Evolutionary conservation across 2,888 invertebrate species (phyloP).

Genomic region (Ptilodon capucinus): DNA sequence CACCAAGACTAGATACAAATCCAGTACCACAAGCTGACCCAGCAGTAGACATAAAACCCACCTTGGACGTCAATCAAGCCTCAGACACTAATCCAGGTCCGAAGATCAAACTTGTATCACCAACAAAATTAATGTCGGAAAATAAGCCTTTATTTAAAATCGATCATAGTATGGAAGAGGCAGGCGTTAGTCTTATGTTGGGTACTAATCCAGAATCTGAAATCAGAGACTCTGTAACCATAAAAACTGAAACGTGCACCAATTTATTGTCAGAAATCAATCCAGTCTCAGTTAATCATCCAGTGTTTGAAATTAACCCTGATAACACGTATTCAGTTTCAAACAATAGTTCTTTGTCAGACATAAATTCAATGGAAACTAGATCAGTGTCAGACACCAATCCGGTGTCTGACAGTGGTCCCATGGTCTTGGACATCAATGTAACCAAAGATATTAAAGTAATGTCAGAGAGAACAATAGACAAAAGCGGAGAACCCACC

Average conservation of each 20-base stretch:
- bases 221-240: too few relatives aligned
- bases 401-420: too few relatives aligned
- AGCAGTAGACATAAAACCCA: not conserved
- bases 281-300: not conserved
- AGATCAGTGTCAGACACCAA: too few relatives aligned
- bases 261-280: not conserved
- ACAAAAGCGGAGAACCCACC: not conserved
- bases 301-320: too few relatives aligned
- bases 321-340: not conserved
- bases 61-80: not conserved
- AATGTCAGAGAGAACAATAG: not conserved
- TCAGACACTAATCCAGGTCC: not conserved
- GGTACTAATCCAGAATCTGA: not conserved
- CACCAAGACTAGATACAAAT: not conserved
- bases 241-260: too few relatives aligned
- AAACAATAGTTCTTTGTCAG: not conserved
- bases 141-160: too few relatives aligned
- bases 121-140: not conserved
- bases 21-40: not conserved
- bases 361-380: not conserved
- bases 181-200: not conserved
- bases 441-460: not conserved
- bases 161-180: too few relatives aligned
- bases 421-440: too few relatives aligned
- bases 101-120: not conserved